Percentiles rank a stretch among this genome's conserved stretches.
phyloP scores from a whole-genome alignment of 30 jellyfish, hydroid and myxozoan species.

The Clytia hemisphaerica region DNA sequence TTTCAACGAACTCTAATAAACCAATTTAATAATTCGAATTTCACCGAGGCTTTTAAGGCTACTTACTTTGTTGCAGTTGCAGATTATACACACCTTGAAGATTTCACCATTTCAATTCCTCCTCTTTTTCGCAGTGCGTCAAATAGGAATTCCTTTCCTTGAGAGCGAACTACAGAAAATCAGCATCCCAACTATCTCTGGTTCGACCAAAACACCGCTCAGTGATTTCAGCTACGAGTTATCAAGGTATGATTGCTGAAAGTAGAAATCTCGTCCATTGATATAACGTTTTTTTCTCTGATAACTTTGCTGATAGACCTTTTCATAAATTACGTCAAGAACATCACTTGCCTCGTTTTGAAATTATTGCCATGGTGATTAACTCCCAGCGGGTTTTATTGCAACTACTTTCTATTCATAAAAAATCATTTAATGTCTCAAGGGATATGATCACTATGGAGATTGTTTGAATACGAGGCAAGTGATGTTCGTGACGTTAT shows the following conservation, averaged over 20 bases:
- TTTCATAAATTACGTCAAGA: no score
- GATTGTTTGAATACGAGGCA: no score
- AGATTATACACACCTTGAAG: not conserved
- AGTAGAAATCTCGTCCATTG: not conserved
- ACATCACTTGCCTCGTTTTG: no score
- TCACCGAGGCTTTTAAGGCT: not conserved
- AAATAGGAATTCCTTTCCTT: constrained; percentile 62
- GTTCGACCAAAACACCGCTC: constrained; percentile 60
- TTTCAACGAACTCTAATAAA: no score
- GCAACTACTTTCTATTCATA: no score
- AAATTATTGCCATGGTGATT: no score
- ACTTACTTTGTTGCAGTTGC: not conserved
- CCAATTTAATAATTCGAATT: constrained; percentile 7
- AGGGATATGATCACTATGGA: no score
- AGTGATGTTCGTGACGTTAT: no score
- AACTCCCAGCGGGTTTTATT: not conserved
- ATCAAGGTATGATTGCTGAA: constrained; percentile 44
- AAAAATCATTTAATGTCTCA: no score
- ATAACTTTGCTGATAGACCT: no score
- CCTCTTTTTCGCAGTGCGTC: constrained; percentile 37
- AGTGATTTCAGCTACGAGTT: constrained; percentile 66
- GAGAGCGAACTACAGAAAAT: constrained; percentile 41
- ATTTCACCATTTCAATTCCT: not conserved
- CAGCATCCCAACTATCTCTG: constrained; percentile 79
- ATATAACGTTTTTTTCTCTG: not conserved